A percentile compares a stretch with the other conserved stretches of the same genome.
These are phyloP conservation scores for Cephus rjabovi DNA, from an alignment of 2,888 invertebrate genomes.

Conservation along the genomic window DNA sequence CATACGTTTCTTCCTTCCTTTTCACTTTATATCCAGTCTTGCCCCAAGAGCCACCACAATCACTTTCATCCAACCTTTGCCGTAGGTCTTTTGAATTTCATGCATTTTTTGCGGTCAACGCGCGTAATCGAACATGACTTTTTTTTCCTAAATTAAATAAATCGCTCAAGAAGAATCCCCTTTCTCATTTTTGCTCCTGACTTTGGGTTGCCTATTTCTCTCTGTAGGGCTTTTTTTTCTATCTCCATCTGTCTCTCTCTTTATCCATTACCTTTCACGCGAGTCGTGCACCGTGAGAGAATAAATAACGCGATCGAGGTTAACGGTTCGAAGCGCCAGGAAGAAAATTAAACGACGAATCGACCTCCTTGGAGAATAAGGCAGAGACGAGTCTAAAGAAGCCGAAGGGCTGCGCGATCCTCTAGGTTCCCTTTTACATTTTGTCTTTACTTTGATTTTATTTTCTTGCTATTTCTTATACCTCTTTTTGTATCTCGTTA, in stretches of 20 bases:
- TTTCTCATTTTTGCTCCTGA: neutral
- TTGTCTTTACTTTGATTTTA: conserved; percentile 19
- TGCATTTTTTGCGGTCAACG: neutral
- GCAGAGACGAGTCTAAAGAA: neutral
- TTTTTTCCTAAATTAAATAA: neutral
- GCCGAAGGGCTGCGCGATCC: neutral
- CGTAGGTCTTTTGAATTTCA: neutral
- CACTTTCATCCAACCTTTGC: neutral
- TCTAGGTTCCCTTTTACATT: conserved; percentile 2
- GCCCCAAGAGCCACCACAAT: no score
- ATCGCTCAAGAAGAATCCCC: neutral
- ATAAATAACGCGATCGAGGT: neutral
- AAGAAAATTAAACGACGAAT: neutral
- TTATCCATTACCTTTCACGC: neutral
- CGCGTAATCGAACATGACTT: neutral
- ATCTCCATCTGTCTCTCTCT: neutral
- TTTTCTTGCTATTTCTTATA: conserved; percentile 17
- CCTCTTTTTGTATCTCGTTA: conserved; percentile 4
- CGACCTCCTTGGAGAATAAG: neutral
- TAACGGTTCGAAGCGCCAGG: neutral
- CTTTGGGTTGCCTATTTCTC: neutral
- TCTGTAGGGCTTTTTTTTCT: neutral
- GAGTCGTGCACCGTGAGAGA: neutral
- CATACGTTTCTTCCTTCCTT: conserved; percentile 16
- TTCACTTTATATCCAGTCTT: neutral